Base-by-base conservation (phyloP, 2,797 vertebrate genomes). In the Cyclura pinguis region DNA sequence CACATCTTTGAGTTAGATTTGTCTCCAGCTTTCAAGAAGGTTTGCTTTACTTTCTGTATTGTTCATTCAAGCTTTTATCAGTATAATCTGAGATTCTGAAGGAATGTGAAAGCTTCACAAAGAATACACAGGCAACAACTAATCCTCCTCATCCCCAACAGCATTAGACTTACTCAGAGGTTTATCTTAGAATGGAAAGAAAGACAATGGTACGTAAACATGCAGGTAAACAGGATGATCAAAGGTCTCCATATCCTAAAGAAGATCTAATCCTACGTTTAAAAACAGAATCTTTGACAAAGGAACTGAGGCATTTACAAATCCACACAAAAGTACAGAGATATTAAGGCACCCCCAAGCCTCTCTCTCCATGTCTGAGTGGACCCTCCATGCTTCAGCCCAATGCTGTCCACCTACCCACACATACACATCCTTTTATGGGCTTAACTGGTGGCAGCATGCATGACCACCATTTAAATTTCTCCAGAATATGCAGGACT, bases 1-100 rank as follows among this genome's bases (percentile, higher is more conserved):
- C 92, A 92, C 89, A 91, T 93, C 93, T 80, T 80, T 89, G 84
- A 50, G 77, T 92, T 90, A 94, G 80, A 91, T 92, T 91, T 90
- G 57, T 38, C 69, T n/a, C 85, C 50, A 62, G 24, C 57, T 82
- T 72, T 76, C 52, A 93, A 93, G 86, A 47, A 86, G 38, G 20
- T 86, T 73, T 90, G 85, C 29, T 92, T 92, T 80, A 24, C 50
- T 86, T 74, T 67, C 12, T 67, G 57, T 29, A 77, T 82, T 89
- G 89, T 84, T 94, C 14, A 0, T 27, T 78, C 89, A 64, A 29
- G 87, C 27, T 92, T 92, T 93, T 90, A 89, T 85, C 81, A 94
- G 14, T 52, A 86, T 90, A 92, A 93, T 69, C 67, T 4, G 29
- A 69, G 67, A 69, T 67, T 80, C 78, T 82, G 80, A 91, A 83